Base-by-base conservation (phyloP, 30 jellyfish, hydroid and myxozoan species). In the Morbakka virulenta region DNA sequence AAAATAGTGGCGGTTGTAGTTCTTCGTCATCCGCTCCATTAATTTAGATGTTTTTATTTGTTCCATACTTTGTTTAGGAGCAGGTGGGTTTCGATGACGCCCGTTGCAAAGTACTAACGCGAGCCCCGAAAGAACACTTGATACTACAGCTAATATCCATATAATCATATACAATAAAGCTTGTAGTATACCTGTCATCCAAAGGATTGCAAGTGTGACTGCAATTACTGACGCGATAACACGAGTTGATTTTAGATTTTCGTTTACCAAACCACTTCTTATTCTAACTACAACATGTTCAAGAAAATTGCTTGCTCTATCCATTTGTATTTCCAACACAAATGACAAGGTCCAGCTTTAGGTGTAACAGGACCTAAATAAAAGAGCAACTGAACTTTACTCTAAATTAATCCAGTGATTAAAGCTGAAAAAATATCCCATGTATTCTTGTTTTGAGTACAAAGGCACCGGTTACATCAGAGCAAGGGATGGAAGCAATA, bases 71-170 rank as follows among this genome's bases (percentile, higher is more conserved):
- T 87, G 96, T 26, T 63, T 62, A 28, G 96, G 96, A 0, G 96
- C 86, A 28, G 99, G 99, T 22, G 99, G 96, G 3, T 66, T 86
- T 72, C 96, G 83, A 66, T 86, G 96, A 17, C 82, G 78, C 11
- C 99, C 99, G 14, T 84, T 90, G 48, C 96, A 76, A 17, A 93
- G 84, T 24, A 92, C 98, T 2, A 93, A 51, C 4, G 99, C 69
- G 9, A 93, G 72, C 2, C 96, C 99, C 26, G 99, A 86, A 21
- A 86, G 41, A 4, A 93, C 50, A 72, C 99, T 93, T 77, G 86
- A 41, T 41, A 86, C 4, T 25, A 81, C 47, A 4, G 83, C 76
- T 48, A 93, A 22, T 34, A 67, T 14, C 13, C 80, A 68, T 52
- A 86, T 63, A 21, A 93, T 11, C 94, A 90, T 86, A 23, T 94